Percentiles rank a stretch among this genome's conserved stretches.
phyloP scores from a whole-genome alignment of 2,113 vertebrate species.

The Capricornis sumatraensis region DNA sequence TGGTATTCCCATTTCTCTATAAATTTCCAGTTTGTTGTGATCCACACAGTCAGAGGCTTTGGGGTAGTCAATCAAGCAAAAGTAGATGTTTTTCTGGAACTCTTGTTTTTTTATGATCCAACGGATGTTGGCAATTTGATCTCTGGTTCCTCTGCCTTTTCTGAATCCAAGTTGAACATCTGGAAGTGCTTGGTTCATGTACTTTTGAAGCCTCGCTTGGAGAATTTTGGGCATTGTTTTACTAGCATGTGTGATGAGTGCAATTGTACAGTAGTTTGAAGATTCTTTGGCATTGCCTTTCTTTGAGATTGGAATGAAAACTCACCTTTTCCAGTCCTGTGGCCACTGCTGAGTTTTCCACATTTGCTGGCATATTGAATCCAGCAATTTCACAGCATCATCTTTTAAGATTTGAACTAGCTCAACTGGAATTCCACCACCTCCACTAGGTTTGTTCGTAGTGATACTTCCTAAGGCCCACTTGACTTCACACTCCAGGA shows the following conservation, averaged over 20 bases:
- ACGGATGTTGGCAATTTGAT: background rate
- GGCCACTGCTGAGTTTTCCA: background rate
- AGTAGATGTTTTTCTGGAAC: too few relatives aligned
- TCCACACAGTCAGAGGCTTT: background rate
- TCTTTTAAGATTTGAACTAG: background rate
- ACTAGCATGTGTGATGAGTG: background rate
- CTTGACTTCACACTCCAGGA: background rate
- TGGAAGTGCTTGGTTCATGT: background rate
- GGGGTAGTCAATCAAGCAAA: too few relatives aligned
- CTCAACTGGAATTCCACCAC: background rate
- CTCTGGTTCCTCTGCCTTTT: background rate
- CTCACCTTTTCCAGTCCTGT: background rate
- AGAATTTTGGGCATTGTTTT: background rate
- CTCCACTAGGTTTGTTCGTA: background rate
- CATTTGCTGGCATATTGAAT: background rate
- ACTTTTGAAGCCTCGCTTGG: background rate
- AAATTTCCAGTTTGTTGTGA: background rate
- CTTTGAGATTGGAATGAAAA: background rate
- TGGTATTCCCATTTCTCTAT: background rate
- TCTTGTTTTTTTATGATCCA: background rate
- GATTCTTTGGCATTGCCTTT: background rate
- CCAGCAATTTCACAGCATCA: background rate
- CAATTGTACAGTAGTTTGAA: background rate
- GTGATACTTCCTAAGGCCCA: background rate
- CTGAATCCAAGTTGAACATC: background rate